phyloP scores from a whole-genome alignment of 2,113 vertebrate genomes.

The Stictonetta naevosa region DNA sequence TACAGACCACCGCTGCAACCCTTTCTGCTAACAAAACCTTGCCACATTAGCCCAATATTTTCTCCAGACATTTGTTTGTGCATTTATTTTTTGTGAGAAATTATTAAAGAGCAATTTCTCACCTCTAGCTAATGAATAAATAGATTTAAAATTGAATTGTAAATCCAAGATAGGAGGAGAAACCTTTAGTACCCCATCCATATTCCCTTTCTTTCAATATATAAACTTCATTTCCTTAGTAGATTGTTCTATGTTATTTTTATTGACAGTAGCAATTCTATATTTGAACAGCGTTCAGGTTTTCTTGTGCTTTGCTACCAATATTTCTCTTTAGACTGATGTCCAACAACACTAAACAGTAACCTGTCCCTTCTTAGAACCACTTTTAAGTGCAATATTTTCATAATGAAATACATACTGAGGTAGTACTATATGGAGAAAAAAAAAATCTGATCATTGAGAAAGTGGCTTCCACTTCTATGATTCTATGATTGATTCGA shows the following conservation, averaged over 20 bases:
- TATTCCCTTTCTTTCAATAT: not conserved
- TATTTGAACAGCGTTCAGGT: not conserved
- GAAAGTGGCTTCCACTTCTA: not conserved
- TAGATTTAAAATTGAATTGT: not conserved
- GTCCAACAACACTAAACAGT: not conserved
- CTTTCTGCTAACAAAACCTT: no score
- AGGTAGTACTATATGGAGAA: fast-evolving
- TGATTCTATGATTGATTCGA: no score
- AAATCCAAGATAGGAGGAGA: not conserved
- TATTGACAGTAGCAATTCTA: not conserved
- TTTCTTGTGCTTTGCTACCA: not conserved
- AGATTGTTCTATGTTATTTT: not conserved
- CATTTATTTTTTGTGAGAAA: not conserved
- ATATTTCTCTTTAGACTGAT: not conserved
- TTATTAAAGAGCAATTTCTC: not conserved
- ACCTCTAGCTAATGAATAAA: not conserved
- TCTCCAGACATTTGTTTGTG: not conserved
- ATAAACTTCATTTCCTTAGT: not conserved
- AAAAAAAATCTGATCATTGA: not conserved
- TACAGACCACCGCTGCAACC: no score
- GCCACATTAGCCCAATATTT: no score
- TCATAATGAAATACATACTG: not conserved
- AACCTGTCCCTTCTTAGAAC: not conserved
- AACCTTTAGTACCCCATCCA: not conserved
- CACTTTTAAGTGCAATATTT: not conserved